Conservation (phyloP, 2,797 vertebrate genomes). For the Mus spretus region DNA sequence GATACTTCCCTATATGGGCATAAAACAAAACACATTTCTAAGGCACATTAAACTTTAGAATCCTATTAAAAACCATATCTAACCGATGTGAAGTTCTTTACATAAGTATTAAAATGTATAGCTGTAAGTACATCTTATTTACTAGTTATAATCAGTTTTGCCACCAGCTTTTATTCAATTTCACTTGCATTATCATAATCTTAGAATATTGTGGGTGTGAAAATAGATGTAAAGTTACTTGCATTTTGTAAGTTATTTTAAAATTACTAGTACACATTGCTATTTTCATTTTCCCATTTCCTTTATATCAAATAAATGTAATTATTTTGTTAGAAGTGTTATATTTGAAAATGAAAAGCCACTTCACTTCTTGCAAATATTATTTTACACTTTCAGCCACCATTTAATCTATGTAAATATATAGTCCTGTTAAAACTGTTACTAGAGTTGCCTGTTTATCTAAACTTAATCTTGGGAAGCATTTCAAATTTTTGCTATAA, state of each 20-base stretch:
- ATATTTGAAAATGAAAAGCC: background rate
- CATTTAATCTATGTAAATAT: background rate
- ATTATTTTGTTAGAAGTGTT: slow-evolving; percentile 1
- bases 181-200: background rate
- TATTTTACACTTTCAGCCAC: background rate
- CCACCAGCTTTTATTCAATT: background rate
- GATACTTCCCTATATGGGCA: background rate
- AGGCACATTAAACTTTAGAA: background rate
- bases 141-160: background rate
- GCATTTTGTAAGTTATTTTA: background rate
- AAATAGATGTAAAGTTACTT: background rate
- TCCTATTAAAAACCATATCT: background rate
- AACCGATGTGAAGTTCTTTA: background rate
- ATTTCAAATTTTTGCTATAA: background rate
- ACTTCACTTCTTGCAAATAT: background rate
- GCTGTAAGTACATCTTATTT: background rate
- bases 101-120: background rate
- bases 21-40: background rate
- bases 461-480: background rate
- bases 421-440: background rate
- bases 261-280: background rate
- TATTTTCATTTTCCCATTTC: background rate
- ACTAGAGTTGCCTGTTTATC: background rate
- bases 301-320: background rate
- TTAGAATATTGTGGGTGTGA: background rate